These are phyloP conservation scores for Meloidogyne floridensis DNA, from an alignment of 1,140 invertebrate species.

Conservation along the genomic window DNA sequence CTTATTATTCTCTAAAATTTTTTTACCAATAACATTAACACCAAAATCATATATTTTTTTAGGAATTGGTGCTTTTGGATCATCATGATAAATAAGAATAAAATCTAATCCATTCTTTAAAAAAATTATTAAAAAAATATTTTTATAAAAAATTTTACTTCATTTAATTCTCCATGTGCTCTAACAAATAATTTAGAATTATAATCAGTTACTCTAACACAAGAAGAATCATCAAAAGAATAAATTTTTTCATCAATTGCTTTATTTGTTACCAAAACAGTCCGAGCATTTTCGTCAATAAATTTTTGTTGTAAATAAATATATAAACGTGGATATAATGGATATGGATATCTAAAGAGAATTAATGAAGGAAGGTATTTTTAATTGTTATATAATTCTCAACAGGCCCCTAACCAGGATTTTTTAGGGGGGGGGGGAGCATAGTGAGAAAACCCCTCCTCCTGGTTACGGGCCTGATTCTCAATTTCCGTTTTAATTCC, in stretches of 20 bases:
- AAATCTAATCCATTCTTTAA: slow-evolving; percentile 69
- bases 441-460: too few relatives aligned
- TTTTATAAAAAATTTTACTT: slow-evolving; percentile 19
- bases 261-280: slow-evolving; percentile 45
- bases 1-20: background rate
- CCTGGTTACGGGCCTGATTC: too few relatives aligned
- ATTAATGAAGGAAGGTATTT: too few relatives aligned
- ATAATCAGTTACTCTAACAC: slow-evolving; percentile 56
- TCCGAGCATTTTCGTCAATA: slow-evolving; percentile 42
- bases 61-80: slow-evolving; percentile 68
- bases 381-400: too few relatives aligned
- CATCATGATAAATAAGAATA: slow-evolving; percentile 70
- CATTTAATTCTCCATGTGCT: slow-evolving; percentile 53
- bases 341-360: slow-evolving; percentile 54
- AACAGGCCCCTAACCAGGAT: too few relatives aligned
- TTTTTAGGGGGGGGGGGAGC: too few relatives aligned
- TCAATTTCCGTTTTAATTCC: too few relatives aligned
- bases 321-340: slow-evolving; percentile 56
- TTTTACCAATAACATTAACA: slow-evolving; percentile 29
- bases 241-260: slow-evolving; percentile 35
- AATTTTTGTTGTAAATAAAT: slow-evolving; percentile 41
- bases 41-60: slow-evolving; percentile 25
- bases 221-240: slow-evolving; percentile 22
- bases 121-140: slow-evolving; percentile 23
- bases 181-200: slow-evolving; percentile 50